These are phyloP conservation scores for Ricordea florida DNA, from an alignment of 92 coral and sea anemone genomes.

Conservation along the genomic window DNA sequence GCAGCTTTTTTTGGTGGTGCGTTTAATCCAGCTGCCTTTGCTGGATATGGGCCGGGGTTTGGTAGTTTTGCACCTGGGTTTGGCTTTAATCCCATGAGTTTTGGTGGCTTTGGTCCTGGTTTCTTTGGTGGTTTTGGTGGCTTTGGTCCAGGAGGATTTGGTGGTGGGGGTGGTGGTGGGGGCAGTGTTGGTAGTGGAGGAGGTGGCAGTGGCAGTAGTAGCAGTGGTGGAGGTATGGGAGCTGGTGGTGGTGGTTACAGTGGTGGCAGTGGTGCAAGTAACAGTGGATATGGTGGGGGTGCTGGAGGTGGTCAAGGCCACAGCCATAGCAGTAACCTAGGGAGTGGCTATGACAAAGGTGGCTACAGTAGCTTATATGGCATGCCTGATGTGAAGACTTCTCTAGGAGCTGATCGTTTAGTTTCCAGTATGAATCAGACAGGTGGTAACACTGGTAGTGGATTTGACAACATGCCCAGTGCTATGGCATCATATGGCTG, in stretches of 20 bases:
- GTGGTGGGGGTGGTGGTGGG: conserved; percentile 32
- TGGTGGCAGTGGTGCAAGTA: not conserved
- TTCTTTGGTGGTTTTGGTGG: conserved; percentile 50
- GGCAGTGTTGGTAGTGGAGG: conserved; percentile 48
- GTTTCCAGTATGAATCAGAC: conserved; percentile 13
- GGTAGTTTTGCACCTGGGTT: conserved; percentile 76
- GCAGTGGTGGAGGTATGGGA: conserved; percentile 22
- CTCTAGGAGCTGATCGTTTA: not conserved
- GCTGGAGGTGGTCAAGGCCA: not conserved
- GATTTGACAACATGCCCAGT: conserved; percentile 2
- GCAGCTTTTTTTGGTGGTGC: conserved; percentile 63
- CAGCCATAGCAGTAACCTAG: not conserved
- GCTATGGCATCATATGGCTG: conserved; percentile 37
- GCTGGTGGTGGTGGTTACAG: conserved; percentile 17
- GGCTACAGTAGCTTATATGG: conserved; percentile 6
- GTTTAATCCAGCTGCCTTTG: conserved; percentile 77
- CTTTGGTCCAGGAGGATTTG: conserved; percentile 48
- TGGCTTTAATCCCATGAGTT: conserved; percentile 74
- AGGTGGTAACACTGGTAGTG: not conserved
- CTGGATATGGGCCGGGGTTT: conserved; percentile 69
- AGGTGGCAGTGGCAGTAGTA: conserved; percentile 25
- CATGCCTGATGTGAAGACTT: conserved; percentile 8
- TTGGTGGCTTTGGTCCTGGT: conserved; percentile 74
- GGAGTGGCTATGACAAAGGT: conserved; percentile 26
- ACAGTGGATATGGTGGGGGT: conserved; percentile 31